A percentile compares a stretch with the other conserved stretches of the same genome.
These are phyloP conservation scores for Stenotaenia linearis DNA, from an alignment of 2,888 invertebrate species.

Conservation along the genomic window DNA sequence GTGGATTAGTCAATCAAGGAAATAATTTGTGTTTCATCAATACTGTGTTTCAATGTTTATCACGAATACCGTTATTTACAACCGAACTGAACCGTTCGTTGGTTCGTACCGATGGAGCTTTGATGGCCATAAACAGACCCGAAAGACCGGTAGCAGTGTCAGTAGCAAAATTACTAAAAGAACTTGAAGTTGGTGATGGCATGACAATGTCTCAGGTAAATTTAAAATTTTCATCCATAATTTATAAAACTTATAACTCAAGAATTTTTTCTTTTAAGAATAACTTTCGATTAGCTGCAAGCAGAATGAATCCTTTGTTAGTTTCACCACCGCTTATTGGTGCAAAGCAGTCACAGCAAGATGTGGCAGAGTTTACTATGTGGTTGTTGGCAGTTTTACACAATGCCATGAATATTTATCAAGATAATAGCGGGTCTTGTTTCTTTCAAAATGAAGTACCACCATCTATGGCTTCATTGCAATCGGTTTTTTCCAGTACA, in stretches of 20 bases:
- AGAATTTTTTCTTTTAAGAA: neutral
- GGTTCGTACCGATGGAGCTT: neutral
- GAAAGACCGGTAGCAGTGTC: neutral
- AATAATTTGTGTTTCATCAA: slow-evolving; percentile 27
- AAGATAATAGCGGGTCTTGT: neutral
- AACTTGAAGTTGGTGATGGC: neutral
- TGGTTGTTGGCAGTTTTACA: slow-evolving; percentile 22
- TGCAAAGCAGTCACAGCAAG: neutral
- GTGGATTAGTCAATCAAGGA: slow-evolving; percentile 9
- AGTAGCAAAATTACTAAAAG: neutral
- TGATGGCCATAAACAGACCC: neutral
- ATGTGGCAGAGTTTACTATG: slow-evolving; percentile 29
- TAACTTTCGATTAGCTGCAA: slow-evolving; percentile 7
- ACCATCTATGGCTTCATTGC: neutral
- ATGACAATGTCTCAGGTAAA: slow-evolving; percentile 3
- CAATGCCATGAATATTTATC: slow-evolving; percentile 10
- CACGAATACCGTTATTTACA: slow-evolving; percentile 22
- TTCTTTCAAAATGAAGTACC: neutral
- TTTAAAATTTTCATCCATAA: neutral
- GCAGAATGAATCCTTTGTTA: neutral
- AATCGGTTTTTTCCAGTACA: neutral
- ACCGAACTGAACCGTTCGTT: slow-evolving; percentile 1
- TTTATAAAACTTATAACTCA: neutral
- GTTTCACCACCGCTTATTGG: neutral
- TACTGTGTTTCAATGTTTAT: slow-evolving; percentile 26